phyloP scores from a whole-genome alignment of 2,113 vertebrate species.

The Poicephalus meyeri region DNA sequence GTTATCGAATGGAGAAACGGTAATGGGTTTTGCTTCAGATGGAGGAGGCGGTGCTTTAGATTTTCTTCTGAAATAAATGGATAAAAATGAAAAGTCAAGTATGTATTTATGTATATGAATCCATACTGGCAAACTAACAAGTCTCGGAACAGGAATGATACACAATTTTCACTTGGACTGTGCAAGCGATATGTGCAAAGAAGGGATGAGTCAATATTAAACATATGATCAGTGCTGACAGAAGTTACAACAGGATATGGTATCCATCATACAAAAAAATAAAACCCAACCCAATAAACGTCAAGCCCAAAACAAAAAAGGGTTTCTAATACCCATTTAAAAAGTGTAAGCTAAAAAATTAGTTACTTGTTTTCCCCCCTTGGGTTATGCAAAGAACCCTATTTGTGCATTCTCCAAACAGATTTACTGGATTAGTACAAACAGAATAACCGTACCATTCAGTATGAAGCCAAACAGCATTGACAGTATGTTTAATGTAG shows the following conservation, averaged over 20 bases:
- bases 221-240: not conserved
- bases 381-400: not conserved
- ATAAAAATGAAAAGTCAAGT: not conserved
- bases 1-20: constrained; percentile 73
- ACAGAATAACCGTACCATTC: not conserved
- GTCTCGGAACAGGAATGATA: not conserved
- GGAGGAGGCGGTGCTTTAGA: constrained; percentile 91
- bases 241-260: not conserved
- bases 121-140: not conserved
- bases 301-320: not conserved
- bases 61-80: constrained; percentile 82
- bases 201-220: not conserved
- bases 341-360: not conserved
- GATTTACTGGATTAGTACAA: not conserved
- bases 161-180: not conserved
- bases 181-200: not conserved
- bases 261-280: not conserved
- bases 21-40: constrained; percentile 66
- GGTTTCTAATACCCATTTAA: not conserved
- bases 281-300: not conserved
- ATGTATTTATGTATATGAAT: not conserved
- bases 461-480: not conserved
- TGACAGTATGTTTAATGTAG: not conserved
- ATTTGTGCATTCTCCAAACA: not conserved
- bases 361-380: not conserved